A percentile compares a stretch with the other conserved stretches of the same genome.
Evolutionary conservation across 2,113 vertebrate species (phyloP).

Genomic region (Thalassoma bifasciatum): DNA sequence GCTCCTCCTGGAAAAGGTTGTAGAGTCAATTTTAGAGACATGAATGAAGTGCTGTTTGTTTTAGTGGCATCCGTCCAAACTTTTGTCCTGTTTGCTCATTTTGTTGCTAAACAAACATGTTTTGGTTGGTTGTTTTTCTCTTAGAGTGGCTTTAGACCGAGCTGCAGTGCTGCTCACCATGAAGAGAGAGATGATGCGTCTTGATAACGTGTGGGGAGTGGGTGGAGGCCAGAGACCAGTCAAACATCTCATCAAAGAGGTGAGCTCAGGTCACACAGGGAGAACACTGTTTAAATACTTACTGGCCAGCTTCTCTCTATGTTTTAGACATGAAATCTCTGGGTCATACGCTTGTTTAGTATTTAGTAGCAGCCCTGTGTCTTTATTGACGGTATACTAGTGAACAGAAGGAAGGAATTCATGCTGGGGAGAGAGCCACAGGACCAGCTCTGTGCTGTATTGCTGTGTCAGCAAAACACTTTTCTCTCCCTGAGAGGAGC

Average conservation of each 20-base stretch:
- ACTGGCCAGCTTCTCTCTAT: background rate
- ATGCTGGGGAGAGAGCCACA: slow-evolving; percentile 59
- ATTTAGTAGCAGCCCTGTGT: background rate
- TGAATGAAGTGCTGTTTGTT: no score
- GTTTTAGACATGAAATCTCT: background rate
- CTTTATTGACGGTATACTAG: slow-evolving; percentile 40
- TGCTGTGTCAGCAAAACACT: slow-evolving; percentile 61
- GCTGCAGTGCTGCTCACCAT: slow-evolving; percentile 87
- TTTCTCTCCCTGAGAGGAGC: slow-evolving; percentile 22
- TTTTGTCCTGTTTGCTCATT: background rate
- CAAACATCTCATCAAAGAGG: slow-evolving; percentile 90
- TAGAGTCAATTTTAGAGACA: no score
- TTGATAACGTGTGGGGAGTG: slow-evolving; percentile 92
- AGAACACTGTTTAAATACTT: background rate
- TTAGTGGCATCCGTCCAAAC: no score
- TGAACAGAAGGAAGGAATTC: slow-evolving; percentile 60
- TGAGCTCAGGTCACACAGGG: slow-evolving; percentile 28
- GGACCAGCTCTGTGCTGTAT: slow-evolving; percentile 32
- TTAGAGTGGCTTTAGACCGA: slow-evolving; percentile 88
- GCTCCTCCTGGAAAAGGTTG: no score
- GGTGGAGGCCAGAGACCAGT: slow-evolving; percentile 89
- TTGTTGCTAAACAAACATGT: background rate
- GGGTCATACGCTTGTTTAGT: background rate
- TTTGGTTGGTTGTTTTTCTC: background rate
- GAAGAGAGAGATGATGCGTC: slow-evolving; percentile 85